Evolutionary conservation across 2,888 invertebrate genomes (phyloP).

Genomic region (Automeris io): DNA sequence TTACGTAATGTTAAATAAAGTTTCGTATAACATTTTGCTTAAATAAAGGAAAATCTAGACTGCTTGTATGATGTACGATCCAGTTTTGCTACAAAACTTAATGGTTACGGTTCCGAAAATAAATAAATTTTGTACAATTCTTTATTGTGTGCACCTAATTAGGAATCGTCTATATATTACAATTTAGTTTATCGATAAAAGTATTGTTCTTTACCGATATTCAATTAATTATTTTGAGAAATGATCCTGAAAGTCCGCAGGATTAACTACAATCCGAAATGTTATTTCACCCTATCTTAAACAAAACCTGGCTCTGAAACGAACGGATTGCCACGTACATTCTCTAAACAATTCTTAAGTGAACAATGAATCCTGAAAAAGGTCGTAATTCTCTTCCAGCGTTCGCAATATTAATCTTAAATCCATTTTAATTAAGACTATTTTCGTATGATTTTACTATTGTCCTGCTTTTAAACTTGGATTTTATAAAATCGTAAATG

Average conservation of each 20-base stretch:
- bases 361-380: constrained; percentile 38
- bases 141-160: no score
- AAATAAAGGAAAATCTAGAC: no score
- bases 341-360: constrained; percentile 69
- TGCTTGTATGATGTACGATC: no score
- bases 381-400: constrained; percentile 20
- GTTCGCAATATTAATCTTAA: constrained; percentile 1
- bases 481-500: constrained; percentile 24
- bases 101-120: no score
- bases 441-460: not conserved
- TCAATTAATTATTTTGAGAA: constrained; percentile 60
- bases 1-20: no score
- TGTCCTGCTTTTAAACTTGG: constrained; percentile 33
- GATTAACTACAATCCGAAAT: constrained; percentile 60
- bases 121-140: no score
- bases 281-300: constrained; percentile 70
- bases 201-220: constrained; percentile 13
- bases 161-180: not conserved
- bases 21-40: no score
- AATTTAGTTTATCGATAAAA: constrained; percentile 2
- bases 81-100: no score
- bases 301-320: constrained; percentile 66
- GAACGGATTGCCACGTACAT: constrained; percentile 65
- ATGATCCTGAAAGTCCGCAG: constrained; percentile 54
- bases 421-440: not conserved